Percentiles rank a stretch among this genome's conserved stretches.
Conservation (phyloP, 2,113 vertebrate genomes). For the Danionella cerebrum region DNA sequence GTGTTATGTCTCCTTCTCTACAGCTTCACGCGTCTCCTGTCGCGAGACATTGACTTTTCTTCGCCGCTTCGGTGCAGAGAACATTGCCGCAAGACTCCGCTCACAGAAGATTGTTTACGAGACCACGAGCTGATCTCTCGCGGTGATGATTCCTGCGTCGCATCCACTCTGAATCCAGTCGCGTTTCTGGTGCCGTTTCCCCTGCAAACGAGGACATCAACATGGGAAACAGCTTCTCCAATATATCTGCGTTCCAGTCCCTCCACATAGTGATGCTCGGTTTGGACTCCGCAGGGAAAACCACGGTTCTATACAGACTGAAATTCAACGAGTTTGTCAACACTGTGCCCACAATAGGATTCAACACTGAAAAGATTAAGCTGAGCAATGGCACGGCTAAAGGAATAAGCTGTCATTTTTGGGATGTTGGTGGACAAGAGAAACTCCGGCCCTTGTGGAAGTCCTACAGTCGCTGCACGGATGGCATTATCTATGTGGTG, state of each 20-base stretch:
- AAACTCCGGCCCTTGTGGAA: conserved; percentile 96
- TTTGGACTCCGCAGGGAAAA: conserved; percentile 93
- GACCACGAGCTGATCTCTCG: neutral
- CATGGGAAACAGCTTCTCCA: conserved; percentile 95
- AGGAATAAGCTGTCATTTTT: conserved; percentile 96
- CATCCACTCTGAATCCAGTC: neutral
- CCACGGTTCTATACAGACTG: conserved; percentile 87
- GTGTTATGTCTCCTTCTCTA: no score
- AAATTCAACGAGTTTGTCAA: conserved; percentile 98
- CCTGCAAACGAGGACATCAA: conserved; percentile 8
- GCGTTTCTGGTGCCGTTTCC: neutral
- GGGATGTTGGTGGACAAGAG: conserved; percentile 96
- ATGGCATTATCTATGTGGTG: conserved; percentile 96
- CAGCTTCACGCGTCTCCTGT: no score
- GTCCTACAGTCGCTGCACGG: conserved; percentile 94
- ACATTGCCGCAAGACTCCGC: neutral
- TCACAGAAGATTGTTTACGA: neutral
- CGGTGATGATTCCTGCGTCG: neutral
- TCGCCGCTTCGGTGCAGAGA: no score
- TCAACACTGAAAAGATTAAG: conserved; percentile 92
- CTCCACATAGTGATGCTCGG: conserved; percentile 97
- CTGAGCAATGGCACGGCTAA: conserved; percentile 88
- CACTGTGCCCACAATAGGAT: conserved; percentile 94
- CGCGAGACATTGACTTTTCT: no score
- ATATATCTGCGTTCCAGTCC: conserved; percentile 93